phyloP scores from a whole-genome alignment of 2,113 vertebrate genomes.

The Neomonachus schauinslandi region DNA sequence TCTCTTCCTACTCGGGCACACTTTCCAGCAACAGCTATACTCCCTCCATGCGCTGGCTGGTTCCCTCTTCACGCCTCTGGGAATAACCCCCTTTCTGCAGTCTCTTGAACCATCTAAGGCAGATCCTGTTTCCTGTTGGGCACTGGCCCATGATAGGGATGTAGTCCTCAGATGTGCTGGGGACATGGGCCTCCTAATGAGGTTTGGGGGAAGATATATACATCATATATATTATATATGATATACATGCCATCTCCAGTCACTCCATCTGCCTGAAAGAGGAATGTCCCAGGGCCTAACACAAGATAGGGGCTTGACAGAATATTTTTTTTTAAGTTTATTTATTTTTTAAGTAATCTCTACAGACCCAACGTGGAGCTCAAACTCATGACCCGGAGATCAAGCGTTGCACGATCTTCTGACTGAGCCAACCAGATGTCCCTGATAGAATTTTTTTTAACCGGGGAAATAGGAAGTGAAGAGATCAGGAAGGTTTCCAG shows the following conservation, averaged over 20 bases:
- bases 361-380: neutral
- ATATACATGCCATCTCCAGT: neutral
- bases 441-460: neutral
- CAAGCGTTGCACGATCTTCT: neutral
- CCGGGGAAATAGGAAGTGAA: neutral
- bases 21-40: neutral
- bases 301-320: neutral
- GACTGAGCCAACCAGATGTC: neutral
- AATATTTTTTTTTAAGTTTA: neutral
- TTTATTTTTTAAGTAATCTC: neutral
- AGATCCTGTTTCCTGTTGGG: neutral
- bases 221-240: too few species aligned
- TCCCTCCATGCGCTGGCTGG: neutral
- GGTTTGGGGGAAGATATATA: neutral
- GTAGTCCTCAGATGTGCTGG: neutral
- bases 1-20: neutral
- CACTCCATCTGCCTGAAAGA: neutral
- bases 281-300: neutral
- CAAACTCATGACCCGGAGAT: neutral
- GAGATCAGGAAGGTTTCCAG: neutral
- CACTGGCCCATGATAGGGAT: neutral
- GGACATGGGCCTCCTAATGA: neutral
- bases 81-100: neutral
- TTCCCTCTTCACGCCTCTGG: neutral
- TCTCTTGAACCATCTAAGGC: neutral